Evolutionary conservation across 2,797 vertebrate genomes (phyloP).

Genomic region (Hyperoplus immaculatus): DNA sequence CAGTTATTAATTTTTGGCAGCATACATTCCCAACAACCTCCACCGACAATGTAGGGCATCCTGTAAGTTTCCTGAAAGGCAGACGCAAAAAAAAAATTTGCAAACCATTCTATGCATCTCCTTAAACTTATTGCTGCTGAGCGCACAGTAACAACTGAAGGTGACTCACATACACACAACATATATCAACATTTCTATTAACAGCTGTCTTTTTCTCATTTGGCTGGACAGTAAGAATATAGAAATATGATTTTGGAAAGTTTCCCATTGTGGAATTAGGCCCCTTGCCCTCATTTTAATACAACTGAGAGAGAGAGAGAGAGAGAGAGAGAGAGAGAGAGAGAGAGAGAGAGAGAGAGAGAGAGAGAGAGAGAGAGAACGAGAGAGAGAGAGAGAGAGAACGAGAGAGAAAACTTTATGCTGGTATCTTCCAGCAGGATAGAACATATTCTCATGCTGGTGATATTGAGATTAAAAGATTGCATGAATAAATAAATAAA

Average conservation of each 20-base stretch:
- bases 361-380: not conserved
- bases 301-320: not conserved
- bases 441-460: too few species aligned
- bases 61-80: not conserved
- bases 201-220: slow-evolving; percentile 1
- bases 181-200: slow-evolving; percentile 14
- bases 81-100: not conserved
- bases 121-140: slow-evolving; percentile 6
- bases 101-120: not conserved
- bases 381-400: not conserved
- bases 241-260: slow-evolving; percentile 5
- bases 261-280: slow-evolving; percentile 16
- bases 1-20: not conserved
- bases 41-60: not conserved
- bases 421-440: too few species aligned
- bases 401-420: not conserved
- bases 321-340: not conserved
- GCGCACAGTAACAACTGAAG: not conserved
- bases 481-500: slow-evolving; percentile 10
- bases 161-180: not conserved
- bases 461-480: not conserved
- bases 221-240: not conserved
- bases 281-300: not conserved
- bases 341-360: not conserved
- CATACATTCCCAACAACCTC: not conserved